Base-by-base conservation (phyloP, 2,113 vertebrate species). In the Scytalopus superciliaris region DNA sequence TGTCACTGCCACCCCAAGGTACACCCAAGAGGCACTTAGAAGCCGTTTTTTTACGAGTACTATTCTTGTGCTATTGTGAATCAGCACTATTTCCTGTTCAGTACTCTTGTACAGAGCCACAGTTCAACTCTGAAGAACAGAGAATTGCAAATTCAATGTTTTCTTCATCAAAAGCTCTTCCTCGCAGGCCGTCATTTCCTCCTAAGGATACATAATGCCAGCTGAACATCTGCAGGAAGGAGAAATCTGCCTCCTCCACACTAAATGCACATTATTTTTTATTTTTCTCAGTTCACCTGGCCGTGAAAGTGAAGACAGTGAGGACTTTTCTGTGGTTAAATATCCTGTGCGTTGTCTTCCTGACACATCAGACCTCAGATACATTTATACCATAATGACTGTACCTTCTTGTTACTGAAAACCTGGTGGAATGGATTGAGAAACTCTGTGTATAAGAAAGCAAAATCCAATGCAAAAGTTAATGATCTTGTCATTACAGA, bases 381-480 rank as follows among this genome's bases (percentile, higher is more conserved):
- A 52, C 1, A 4, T 69, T 56, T 73, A 64, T 8, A 39, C 4
- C n/a, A 22, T 77, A 78, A 88, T 89, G 40, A 92, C 6, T 7
- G 0, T 44, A 78, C 82, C 35, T 67, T 49, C 39, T 68, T 57
- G 42, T 45, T 80, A 45, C 16, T 52, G 40, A 92, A 91, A 90
- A 89, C 56, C 49, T 86, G 45, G 70, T 33, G 75, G 55, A 94
- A 91, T 40, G 37, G 37, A 86, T n/a, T 70, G 63, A 87, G 55
- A 87, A 95, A 62, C 76, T 37, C 50, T 28, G 19, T 21, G 13
- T 24, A 70, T 14, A 22, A 93, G 59, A 89, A 89, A 86, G 44
- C 25, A 89, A 92, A 97, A 94, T 69, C 37, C 70, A 81, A 18
- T 62, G 52, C 37, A 84, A 31, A 91, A 89, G 40, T 82, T 95